Conservation (phyloP, 37 sponge, comb jelly and placozoan species). For the Halichondria panicea region DNA sequence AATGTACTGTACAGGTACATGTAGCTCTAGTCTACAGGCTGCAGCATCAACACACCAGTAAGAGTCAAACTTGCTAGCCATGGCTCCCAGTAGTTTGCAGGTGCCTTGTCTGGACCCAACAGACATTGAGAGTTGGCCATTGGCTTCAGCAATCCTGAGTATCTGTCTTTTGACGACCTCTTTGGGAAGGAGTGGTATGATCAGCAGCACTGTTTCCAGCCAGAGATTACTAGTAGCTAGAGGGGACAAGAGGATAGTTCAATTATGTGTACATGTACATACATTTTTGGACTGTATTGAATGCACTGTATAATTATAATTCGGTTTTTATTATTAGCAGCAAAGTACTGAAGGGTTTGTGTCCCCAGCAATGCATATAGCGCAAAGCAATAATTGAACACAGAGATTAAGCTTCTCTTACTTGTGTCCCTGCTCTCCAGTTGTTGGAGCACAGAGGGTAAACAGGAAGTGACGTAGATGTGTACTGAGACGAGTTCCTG, state of each 20-base stretch:
- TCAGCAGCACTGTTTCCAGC: slow-evolving; percentile 31
- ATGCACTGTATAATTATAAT: no score
- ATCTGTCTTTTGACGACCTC: slow-evolving; percentile 57
- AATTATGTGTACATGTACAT: slow-evolving; percentile 12
- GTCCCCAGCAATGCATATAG: no score
- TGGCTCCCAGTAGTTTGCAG: slow-evolving; percentile 46
- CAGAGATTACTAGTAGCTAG: slow-evolving; percentile 43
- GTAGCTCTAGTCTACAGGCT: no score
- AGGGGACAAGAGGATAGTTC: neutral
- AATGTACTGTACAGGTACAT: no score
- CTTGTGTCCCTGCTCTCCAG: slow-evolving; percentile 31
- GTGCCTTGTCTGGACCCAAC: slow-evolving; percentile 43
- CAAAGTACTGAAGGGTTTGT: no score
- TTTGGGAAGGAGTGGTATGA: slow-evolving; percentile 47
- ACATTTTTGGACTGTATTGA: neutral
- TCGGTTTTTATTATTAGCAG: no score
- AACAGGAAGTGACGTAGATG: slow-evolving; percentile 18
- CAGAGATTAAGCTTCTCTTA: slow-evolving; percentile 17
- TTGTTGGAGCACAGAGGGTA: slow-evolving; percentile 15
- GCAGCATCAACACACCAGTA: slow-evolving; percentile 69
- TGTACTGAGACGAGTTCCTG: slow-evolving; percentile 36
- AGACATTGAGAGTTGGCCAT: slow-evolving; percentile 69
- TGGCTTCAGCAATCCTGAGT: slow-evolving; percentile 31
- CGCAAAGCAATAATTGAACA: no score
- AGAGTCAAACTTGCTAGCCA: slow-evolving; percentile 56